Conservation (phyloP, 1,140 invertebrate genomes). For the Atta colombica region DNA sequence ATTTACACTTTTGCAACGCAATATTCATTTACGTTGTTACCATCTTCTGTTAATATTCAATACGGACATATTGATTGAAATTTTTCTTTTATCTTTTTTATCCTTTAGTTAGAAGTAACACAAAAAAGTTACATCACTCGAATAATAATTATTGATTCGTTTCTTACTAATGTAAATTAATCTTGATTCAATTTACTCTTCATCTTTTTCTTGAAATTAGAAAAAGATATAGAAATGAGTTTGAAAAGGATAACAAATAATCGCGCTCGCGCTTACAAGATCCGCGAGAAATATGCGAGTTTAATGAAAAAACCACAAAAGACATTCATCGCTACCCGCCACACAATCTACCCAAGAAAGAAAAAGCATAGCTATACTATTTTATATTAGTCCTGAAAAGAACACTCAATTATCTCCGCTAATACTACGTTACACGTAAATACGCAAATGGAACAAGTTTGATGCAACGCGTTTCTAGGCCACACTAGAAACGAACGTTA, state of each 20-base stretch:
- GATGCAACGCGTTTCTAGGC: constrained; percentile 47
- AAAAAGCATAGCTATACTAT: constrained; percentile 56
- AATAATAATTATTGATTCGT: not conserved
- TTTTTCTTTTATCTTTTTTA: not conserved
- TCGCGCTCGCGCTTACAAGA: constrained; percentile 48
- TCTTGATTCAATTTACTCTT: too few relatives aligned
- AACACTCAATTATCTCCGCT: constrained; percentile 64
- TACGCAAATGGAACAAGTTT: constrained; percentile 11
- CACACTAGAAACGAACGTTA: constrained; percentile 25
- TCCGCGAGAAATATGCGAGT: constrained; percentile 8
- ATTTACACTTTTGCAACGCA: not conserved
- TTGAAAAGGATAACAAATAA: not conserved
- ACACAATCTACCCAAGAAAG: constrained; percentile 22
- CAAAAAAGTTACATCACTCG: not conserved
- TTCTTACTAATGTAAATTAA: too few relatives aligned
- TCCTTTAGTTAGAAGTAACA: not conserved
- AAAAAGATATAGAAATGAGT: too few relatives aligned
- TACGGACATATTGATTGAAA: not conserved
- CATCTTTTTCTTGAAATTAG: too few relatives aligned
- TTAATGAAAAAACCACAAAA: constrained; percentile 49
- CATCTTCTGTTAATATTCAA: not conserved
- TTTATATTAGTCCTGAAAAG: constrained; percentile 66
- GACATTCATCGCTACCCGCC: constrained; percentile 54
- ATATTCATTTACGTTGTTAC: not conserved
- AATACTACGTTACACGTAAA: constrained; percentile 56